Percentiles rank a stretch among this genome's conserved stretches.
These are phyloP conservation scores for Philonicus albiceps DNA, from an alignment of 2,888 invertebrate species.

Conservation along the genomic window DNA sequence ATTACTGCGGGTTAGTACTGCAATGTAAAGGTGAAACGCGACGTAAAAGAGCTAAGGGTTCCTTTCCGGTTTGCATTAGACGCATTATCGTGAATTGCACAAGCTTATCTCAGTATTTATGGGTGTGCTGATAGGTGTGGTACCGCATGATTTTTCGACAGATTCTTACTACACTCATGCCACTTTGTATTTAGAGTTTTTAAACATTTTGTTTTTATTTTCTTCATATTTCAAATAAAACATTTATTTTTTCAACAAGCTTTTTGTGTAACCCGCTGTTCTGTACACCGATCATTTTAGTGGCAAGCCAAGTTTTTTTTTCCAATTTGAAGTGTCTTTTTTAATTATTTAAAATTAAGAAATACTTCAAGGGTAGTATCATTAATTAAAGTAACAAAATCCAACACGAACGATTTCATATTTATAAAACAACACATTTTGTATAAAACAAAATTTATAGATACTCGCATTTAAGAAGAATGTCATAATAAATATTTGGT, in stretches of 20 bases:
- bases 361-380: no score
- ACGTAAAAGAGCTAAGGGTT: conserved; percentile 32
- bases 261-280: no score
- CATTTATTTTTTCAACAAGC: neutral
- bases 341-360: no score
- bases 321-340: no score
- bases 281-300: no score
- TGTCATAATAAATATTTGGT: no score
- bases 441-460: no score
- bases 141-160: neutral
- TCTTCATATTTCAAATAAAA: neutral
- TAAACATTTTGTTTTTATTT: neutral
- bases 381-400: no score
- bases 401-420: no score
- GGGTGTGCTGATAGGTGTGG: neutral
- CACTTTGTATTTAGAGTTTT: neutral
- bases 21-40: neutral
- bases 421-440: no score
- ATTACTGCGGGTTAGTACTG: neutral
- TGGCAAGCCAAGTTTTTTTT: no score
- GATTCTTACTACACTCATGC: neutral
- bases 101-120: conserved; percentile 32
- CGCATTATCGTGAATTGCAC: conserved; percentile 22
- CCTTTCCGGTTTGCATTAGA: conserved; percentile 36
- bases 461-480: no score